Evolutionary conservation across 1,140 invertebrate genomes (phyloP), one percentile per base, ranked within the genome.

Genomic region (Ceratosolen fusciceps): DNA sequence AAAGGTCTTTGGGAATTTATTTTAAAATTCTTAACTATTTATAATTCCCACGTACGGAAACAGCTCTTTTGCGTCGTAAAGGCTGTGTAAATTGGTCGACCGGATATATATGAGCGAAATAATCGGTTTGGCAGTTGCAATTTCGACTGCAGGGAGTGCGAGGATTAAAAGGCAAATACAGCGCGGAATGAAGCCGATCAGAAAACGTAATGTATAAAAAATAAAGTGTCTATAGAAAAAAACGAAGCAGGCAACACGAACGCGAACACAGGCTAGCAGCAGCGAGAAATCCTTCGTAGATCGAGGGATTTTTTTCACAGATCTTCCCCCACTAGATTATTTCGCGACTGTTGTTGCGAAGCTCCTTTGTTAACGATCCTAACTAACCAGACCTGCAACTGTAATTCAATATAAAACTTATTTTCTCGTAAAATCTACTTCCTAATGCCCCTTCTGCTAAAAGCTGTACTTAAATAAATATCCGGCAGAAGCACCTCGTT

Each of bases 401-500:
- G 47, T 26, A 70, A 54, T 9, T 70, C 62, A 43, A 78, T 62
- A 79, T 83, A 84, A 84, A 83, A 72, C 80, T 77, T 74, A 65
- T 70, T 83, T 84, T 68, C 77, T 82, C 83, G 56, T 84, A 83
- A 84, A 85, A 82, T 77, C 81, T 82, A 81, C 78, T 79, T 77
- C 74, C 67, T 24, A n/a, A 49, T 37, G 37, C 29, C 24, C 31
- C 52, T 43, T 52, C 37, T 31, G 68, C 65, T 34, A 54, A 37
- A 34, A 31, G 72, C 74, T 67, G 81, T 84, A 81, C 82, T 82
- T 83, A 84, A 82, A 83, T 83, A 84, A 84, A 84, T 83, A 83
- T 83, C 81, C 79, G 34, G 34, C 31, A 79, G n/a, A 81, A 85
- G 80, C 81, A 85, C 67, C 70, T 83, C 80, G 83, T 84, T 83